Conservation (phyloP, 1,140 invertebrate species). For the Hypsibius dujardini region DNA sequence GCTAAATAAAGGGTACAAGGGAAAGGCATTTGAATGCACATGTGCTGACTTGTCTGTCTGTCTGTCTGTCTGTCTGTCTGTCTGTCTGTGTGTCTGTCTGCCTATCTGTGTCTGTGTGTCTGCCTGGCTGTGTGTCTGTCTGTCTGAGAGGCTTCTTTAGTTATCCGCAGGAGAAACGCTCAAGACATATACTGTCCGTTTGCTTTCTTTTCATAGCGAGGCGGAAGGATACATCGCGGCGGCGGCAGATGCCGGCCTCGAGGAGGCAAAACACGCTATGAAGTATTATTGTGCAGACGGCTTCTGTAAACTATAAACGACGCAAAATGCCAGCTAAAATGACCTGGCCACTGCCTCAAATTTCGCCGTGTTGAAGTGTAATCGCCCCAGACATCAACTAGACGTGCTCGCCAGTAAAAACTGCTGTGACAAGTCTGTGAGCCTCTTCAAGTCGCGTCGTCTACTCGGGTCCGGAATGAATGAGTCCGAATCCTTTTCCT, state of each 20-base stretch:
- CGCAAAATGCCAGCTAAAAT: background rate
- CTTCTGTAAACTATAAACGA: background rate
- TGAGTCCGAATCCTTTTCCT: background rate
- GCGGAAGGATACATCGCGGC: background rate
- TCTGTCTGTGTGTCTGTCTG: background rate
- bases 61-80: background rate
- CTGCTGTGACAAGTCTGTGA: background rate
- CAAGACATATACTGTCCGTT: background rate
- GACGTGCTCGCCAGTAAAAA: background rate
- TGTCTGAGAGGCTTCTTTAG: background rate
- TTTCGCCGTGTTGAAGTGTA: background rate
- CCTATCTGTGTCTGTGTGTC: too few relatives aligned
- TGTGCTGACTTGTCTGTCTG: too few relatives aligned
- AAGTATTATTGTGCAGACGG: background rate
- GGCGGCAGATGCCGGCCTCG: background rate
- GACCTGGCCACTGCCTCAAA: background rate
- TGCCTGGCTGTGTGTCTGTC: background rate
- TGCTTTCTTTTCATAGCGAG: background rate
- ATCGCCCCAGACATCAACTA: background rate
- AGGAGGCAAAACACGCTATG: background rate
- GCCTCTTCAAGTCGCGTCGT: background rate
- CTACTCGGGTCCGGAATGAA: background rate
- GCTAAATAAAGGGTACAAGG: constrained; percentile 31
- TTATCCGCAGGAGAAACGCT: background rate
- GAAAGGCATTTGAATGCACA: background rate